Base-by-base conservation (phyloP, 2,797 vertebrate genomes). In the Pelochelys cantorii region DNA sequence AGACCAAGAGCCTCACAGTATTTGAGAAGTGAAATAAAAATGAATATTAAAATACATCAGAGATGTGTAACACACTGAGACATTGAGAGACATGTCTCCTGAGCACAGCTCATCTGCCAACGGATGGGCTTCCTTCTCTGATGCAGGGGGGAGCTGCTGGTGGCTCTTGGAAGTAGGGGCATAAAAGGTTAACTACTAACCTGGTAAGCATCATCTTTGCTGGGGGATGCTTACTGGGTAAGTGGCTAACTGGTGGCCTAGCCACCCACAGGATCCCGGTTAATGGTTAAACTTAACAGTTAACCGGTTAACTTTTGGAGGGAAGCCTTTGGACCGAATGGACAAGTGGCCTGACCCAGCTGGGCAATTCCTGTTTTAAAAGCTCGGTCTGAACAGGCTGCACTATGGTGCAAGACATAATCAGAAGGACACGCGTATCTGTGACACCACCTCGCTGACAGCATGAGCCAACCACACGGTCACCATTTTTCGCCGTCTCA, bases 1-100 rank as follows among this genome's bases (percentile, higher is more conserved):
- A 52, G 74, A 14, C 92, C 92, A 95, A 48, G 65, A 95, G 92
- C 42, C 57, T 89, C 23, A 15, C 42, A 29, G 10, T 34, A 82
- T 80, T 86, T 79, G 81, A 59, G 29, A 62, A 31, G 29, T 7
- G 13, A 54, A 54, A 54, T 54, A 54, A 54, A 54, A 54, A 62
- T 62, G 14, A 31, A 31, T 62, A 27, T 62, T 13, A 14, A 84
- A 52, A 78, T 90, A 78, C 23, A 90, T 65, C 80, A 93, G 75
- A 85, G 88, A 62, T 79, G 80, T 84, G 55, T 75, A 85, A 78
- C 34, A 75, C 68, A 31, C 29, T 5, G 2, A 0, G 62, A 29
- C 82, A 29, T 75, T 89, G 88, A 91, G n/a, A 86, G 91, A 8
- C 42, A 48, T 48, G 42, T 48, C 42, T 8, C 42, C 42, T 48